Base-by-base conservation (phyloP, 1,140 invertebrate species). In the Rhyacophila brunnea region DNA sequence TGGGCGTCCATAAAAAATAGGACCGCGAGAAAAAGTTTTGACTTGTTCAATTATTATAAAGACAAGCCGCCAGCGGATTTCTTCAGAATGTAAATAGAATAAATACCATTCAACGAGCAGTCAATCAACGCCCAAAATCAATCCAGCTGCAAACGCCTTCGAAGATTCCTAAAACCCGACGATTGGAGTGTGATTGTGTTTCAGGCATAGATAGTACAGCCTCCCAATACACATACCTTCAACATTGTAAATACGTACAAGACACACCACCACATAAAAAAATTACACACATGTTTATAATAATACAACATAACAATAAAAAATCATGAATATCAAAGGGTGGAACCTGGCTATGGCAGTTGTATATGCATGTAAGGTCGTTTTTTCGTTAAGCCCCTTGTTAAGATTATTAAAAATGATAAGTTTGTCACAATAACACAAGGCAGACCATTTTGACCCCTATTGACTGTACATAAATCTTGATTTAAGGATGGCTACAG, bases 331-430 rank as follows among this genome's bases (percentile, higher is more conserved):
- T 42, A 43, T 49, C 60, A 44, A 49, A 48, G 54, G 55, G 55
- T 43, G 40, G 55, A 47, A 47, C 48, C 49, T 28, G 18, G 42
- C 54, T 48, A 23, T 20, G 36, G 19, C 38, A 23, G 55, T 28
- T 51, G 48, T 53, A 47, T 19, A 45, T 47, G 60, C 53, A 32
- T 45, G 44, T 62, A 57, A 57, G 54, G 40, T 40, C 44, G 50
- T 62, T 62, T 62, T 62, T 62, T 56, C 46, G 44, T 47, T 57
- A 43, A 48, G 58, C 53, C 62, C 58, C 62, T 64, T 64, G 62
- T 64, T 64, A 64, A 64, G 62, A 64, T 64, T 64, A 64, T 64
- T 64, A 64, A 64, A 64, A 64, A 64, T 64, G 62, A 64, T 64
- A 64, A 64, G 62, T 60, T 60, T 64, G 62, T 64, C 62, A 64